Percentiles rank a stretch among this genome's conserved stretches.
Conservation (phyloP, 2,797 vertebrate genomes). For the Spondyliosoma cantharus region DNA sequence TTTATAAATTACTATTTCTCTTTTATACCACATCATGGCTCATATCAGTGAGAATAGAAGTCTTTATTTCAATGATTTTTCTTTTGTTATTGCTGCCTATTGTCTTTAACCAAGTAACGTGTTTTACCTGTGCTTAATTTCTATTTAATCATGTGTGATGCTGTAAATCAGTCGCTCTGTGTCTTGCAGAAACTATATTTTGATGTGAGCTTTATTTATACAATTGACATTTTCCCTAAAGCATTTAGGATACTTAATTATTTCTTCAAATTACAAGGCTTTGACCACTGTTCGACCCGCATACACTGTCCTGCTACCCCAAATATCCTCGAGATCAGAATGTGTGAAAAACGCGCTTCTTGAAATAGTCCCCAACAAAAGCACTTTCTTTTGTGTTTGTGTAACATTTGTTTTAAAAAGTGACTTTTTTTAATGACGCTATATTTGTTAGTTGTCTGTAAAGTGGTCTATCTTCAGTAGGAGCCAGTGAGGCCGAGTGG, state of each 20-base stretch:
- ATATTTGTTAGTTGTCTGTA: constrained; percentile 3
- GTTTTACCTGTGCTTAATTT: background rate
- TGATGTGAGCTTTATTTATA: background rate
- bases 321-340: background rate
- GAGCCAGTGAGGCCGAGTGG: background rate
- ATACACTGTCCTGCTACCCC: background rate
- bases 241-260: background rate
- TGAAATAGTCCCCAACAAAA: no score
- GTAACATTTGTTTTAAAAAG: background rate
- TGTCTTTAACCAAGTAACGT: background rate
- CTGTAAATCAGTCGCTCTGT: background rate
- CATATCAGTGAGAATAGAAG: background rate
- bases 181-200: background rate
- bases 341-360: background rate
- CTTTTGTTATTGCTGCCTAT: background rate
- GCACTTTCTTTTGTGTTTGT: no score
- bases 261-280: no score
- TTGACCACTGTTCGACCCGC: background rate
- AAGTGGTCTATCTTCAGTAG: background rate
- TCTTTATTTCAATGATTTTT: background rate
- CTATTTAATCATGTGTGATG: background rate
- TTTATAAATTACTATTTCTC: background rate
- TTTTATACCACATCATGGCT: background rate
- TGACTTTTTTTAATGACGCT: background rate
- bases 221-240: background rate